Conservation (phyloP, 2,888 invertebrate species). For the Yponomeuta malinellus region DNA sequence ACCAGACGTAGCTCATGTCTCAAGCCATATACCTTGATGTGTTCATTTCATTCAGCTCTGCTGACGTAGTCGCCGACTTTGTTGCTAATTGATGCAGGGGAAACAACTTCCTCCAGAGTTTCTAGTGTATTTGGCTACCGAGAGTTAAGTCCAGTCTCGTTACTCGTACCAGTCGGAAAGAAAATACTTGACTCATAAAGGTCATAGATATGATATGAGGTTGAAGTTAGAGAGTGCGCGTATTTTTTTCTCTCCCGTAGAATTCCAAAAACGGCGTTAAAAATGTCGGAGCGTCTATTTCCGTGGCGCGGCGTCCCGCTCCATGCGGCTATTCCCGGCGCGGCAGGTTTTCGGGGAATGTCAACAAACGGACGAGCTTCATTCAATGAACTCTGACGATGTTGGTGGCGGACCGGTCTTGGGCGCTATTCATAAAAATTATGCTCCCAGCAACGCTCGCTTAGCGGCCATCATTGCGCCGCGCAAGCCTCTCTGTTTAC, state of each 20-base stretch:
- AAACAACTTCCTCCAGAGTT: constrained; percentile 10
- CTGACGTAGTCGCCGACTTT: constrained; percentile 31
- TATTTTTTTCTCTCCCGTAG: constrained; percentile 9
- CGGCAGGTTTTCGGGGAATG: constrained; percentile 76
- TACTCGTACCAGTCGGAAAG: background rate
- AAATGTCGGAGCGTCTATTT: constrained; percentile 64
- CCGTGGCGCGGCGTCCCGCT: constrained; percentile 42
- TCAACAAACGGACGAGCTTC: constrained; percentile 71
- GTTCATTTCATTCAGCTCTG: constrained; percentile 71
- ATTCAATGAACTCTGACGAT: constrained; percentile 67
- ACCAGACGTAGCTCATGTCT: constrained; percentile 35
- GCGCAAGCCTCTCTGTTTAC: constrained; percentile 10
- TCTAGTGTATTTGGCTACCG: background rate
- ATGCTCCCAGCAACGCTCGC: constrained; percentile 49
- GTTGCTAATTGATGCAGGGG: constrained; percentile 12
- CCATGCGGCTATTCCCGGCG: constrained; percentile 58
- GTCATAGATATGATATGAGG: background rate
- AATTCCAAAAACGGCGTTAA: constrained; percentile 54
- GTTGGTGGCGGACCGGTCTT: constrained; percentile 64
- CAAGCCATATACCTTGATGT: constrained; percentile 44
- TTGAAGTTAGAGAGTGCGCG: background rate
- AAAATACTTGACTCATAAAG: background rate
- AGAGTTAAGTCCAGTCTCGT: background rate
- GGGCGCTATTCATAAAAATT: constrained; percentile 67
- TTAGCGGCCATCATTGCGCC: constrained; percentile 11